Percentiles rank a stretch among this genome's conserved stretches.
Evolutionary conservation across 1,140 invertebrate genomes (phyloP).

Genomic region (Limonius californicus): DNA sequence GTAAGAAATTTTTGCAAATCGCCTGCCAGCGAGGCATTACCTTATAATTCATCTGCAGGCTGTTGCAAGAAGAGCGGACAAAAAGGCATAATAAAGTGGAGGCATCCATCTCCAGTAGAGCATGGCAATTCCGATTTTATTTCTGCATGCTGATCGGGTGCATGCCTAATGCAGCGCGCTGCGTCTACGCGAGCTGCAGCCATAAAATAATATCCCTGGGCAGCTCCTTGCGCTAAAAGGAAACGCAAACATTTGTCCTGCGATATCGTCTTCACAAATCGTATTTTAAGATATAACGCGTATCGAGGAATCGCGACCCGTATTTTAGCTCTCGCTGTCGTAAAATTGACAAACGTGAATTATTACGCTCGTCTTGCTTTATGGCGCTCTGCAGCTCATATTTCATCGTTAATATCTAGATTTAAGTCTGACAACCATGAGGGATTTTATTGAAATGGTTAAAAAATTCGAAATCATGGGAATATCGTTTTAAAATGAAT

Average conservation of each 20-base stretch:
- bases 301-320: constrained; percentile 1
- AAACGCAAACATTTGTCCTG: constrained; percentile 9
- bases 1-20: background rate
- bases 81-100: constrained; percentile 2
- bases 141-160: constrained; percentile 18
- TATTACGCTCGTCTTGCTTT: background rate
- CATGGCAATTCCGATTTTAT: constrained; percentile 27
- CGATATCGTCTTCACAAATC: constrained; percentile 2
- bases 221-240: background rate
- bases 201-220: constrained; percentile 2
- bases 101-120: constrained; percentile 26
- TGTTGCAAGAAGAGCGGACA: background rate
- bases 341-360: constrained; percentile 11
- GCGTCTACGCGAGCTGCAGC: background rate
- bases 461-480: too few relatives aligned
- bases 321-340: background rate
- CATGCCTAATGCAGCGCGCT: constrained; percentile 4
- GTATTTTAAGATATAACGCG: background rate
- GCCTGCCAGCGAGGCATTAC: background rate
- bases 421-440: too few relatives aligned
- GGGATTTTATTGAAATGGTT: too few relatives aligned
- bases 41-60: background rate
- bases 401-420: too few relatives aligned
- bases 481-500: too few relatives aligned
- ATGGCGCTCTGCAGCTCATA: background rate